Percentiles rank a stretch among this genome's conserved stretches.
These are phyloP conservation scores for Drosophila mauritiana DNA, from an alignment of 1,140 invertebrate genomes.

Conservation along the genomic window DNA sequence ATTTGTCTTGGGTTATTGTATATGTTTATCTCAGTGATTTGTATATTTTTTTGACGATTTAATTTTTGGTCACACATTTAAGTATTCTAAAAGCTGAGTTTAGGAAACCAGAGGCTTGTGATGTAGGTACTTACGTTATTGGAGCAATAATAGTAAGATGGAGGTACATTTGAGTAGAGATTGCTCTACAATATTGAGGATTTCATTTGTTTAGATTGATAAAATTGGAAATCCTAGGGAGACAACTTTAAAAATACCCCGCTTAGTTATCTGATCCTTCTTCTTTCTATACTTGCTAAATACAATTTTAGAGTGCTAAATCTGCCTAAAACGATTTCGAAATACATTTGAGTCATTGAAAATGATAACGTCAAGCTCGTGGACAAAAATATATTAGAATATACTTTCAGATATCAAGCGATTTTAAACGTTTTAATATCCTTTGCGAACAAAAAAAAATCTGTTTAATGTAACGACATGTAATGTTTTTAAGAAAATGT, in stretches of 20 bases:
- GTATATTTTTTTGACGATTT: not conserved
- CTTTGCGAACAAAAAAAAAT: not conserved
- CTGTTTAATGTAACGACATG: not conserved
- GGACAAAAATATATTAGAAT: not conserved
- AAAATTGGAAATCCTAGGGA: not conserved
- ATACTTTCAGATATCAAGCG: not conserved
- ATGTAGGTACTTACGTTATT: conserved; percentile 59
- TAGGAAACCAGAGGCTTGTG: conserved; percentile 31
- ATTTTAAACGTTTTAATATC: not conserved
- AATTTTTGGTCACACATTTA: not conserved
- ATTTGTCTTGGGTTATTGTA: not conserved
- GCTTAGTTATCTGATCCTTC: not conserved
- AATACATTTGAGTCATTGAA: not conserved
- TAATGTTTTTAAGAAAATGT: not conserved
- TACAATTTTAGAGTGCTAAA: too few relatives aligned
- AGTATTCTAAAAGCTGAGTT: conserved; percentile 17
- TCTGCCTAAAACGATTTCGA: too few relatives aligned
- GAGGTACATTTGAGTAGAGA: conserved; percentile 59
- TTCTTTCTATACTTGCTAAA: too few relatives aligned
- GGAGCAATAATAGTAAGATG: conserved; percentile 30
- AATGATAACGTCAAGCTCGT: not conserved
- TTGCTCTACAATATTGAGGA: conserved; percentile 6
- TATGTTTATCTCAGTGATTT: conserved; percentile 6
- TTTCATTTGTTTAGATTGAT: conserved; percentile 1
- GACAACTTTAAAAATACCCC: too few relatives aligned